Percentiles rank a stretch among this genome's conserved stretches.
These are phyloP conservation scores for Chlorospingus flavigularis DNA, from an alignment of 2,797 vertebrate species.

Conservation along the genomic window DNA sequence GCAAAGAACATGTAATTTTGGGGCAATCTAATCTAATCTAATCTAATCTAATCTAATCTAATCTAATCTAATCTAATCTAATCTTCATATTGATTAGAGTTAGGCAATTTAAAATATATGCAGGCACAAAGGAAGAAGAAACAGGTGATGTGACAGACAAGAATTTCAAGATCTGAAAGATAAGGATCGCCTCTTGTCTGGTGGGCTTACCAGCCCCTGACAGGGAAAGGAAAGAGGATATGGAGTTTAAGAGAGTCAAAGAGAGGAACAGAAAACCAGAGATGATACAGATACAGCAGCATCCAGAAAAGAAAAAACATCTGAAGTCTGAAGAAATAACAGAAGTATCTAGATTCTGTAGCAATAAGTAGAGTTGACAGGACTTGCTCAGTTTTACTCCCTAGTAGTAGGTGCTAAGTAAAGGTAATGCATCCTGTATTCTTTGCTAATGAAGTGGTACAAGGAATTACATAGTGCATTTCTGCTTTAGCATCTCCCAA, in stretches of 20 bases:
- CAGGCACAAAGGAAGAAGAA: neutral
- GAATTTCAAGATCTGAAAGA: neutral
- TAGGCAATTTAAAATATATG: neutral
- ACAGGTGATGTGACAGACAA: neutral
- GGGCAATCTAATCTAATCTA: neutral
- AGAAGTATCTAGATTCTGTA: neutral
- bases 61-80: too few relatives aligned
- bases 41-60: neutral
- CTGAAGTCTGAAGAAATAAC: neutral
- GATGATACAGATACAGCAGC: neutral
- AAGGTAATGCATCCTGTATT: neutral
- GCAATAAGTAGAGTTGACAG: neutral
- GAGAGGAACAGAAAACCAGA: neutral
- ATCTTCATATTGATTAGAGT: neutral
- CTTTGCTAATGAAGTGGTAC: neutral
- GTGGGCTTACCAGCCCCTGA: neutral
- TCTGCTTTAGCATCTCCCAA: neutral
- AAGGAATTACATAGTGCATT: neutral
- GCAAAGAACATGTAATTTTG: neutral
- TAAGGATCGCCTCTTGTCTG: neutral
- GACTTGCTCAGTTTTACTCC: neutral
- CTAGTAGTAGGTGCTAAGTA: neutral
- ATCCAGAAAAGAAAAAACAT: neutral
- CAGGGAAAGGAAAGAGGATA: neutral
- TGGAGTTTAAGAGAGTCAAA: neutral